Base-by-base conservation (phyloP, 2,888 invertebrate genomes). In the Drosophila emarginata region DNA sequence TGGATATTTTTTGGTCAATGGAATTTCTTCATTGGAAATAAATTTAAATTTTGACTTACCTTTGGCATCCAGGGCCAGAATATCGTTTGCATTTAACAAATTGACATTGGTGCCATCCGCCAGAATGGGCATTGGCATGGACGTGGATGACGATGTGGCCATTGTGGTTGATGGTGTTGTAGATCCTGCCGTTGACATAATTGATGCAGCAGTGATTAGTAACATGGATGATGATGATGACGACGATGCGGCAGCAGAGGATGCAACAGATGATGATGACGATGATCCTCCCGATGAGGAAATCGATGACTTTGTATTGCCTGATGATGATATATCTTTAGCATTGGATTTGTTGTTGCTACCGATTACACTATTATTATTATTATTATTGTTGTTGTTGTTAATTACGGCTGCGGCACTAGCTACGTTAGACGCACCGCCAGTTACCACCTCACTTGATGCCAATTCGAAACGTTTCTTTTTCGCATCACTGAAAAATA, bases 11-110 rank as follows among this genome's bases (percentile, higher is more conserved):
- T n/a, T n/a, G n/a, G n/a, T n/a, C n/a, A n/a, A n/a, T n/a, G n/a
- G n/a, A n/a, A n/a, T n/a, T n/a, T n/a, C n/a, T n/a, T n/a, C n/a
- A n/a, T n/a, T n/a, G n/a, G n/a, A n/a, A n/a, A n/a, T n/a, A n/a
- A n/a, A n/a, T n/a, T n/a, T n/a, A n/a, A n/a, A n/a, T n/a, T n/a
- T 26, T 5, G 26, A 26, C 93, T 92, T 91, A 94, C 94, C 94
- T 92, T 93, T 93, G 70, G 91, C 88, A 82, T 93, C 93, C 69
- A 91, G 81, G 61, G 91, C 80, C 56, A 92, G 92, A 69, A 77
- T 78, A 58, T 89, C 84, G 36, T 80, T 69, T 21, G 80, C 57
- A 52, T 66, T 76, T 58, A 71, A 45, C 59, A 82, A 14, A 53
- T 71, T 69, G 59, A 69, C 70, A 60, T n/a, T 54, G 14, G 58